Evolutionary conservation across 2,797 vertebrate genomes (phyloP).

Genomic region (Anomalospiza imberbis): DNA sequence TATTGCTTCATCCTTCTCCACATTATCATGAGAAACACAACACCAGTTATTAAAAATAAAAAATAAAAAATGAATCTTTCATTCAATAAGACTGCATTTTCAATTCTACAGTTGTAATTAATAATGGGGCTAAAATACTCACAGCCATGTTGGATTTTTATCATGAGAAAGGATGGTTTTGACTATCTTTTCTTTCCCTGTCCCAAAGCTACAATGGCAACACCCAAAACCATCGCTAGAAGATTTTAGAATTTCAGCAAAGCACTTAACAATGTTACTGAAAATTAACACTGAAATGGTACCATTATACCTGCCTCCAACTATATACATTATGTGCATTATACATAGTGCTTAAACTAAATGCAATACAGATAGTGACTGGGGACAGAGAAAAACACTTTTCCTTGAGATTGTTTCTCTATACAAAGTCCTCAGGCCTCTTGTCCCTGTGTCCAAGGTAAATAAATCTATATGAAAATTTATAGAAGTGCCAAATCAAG

Average conservation of each 20-base stretch:
- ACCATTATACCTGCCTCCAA: not conserved
- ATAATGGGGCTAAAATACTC: not conserved
- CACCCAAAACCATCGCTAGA: not conserved
- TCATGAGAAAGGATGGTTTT: rapidly evolving
- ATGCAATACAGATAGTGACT: not conserved
- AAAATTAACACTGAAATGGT: not conserved
- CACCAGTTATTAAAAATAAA: not conserved
- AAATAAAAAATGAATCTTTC: not conserved
- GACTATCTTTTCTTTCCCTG: not conserved
- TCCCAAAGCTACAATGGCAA: not conserved
- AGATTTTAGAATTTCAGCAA: not conserved
- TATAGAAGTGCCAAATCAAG: not conserved
- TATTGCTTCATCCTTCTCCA: not conserved
- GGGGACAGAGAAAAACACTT: not conserved
- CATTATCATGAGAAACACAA: not conserved
- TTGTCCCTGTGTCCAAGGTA: not conserved
- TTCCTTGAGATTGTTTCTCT: not conserved
- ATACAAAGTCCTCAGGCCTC: not conserved
- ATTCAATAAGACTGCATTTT: not conserved
- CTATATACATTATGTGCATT: not conserved
- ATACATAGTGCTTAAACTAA: not conserved
- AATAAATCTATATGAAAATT: not conserved
- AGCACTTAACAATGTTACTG: not conserved
- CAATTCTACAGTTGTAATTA: not conserved
- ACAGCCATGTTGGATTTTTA: not conserved